These are phyloP conservation scores for Ammospiza nelsoni DNA, from an alignment of 2,113 vertebrate genomes.

Conservation along the genomic window DNA sequence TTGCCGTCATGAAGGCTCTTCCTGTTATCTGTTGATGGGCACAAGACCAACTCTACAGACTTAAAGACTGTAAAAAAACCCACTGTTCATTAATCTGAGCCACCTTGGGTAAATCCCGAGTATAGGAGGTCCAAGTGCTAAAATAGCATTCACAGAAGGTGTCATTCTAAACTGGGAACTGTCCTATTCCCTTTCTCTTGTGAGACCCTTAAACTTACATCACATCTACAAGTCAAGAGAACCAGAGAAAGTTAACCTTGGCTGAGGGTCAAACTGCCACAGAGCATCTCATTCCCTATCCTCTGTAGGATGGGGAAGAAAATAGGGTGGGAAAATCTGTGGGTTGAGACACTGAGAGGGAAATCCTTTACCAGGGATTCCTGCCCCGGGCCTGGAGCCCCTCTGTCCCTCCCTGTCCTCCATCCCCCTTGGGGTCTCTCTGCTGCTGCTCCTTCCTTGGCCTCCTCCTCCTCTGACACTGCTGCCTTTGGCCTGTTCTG, in stretches of 20 bases:
- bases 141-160: not conserved
- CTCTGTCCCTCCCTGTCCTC: not conserved
- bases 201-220: not conserved
- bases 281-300: fast-evolving
- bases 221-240: not conserved
- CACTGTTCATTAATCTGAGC: not conserved
- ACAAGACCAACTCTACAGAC: not conserved
- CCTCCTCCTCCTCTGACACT: not conserved
- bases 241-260: not conserved
- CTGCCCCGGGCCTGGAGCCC: not conserved
- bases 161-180: not conserved
- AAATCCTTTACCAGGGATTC: not conserved
- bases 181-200: not conserved
- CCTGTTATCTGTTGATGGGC: not conserved
- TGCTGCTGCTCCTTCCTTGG: not conserved
- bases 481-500: not conserved
- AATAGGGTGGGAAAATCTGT: not conserved
- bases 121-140: not conserved
- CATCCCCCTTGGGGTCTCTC: fast-evolving
- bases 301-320: not conserved
- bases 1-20: not conserved
- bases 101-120: not conserved
- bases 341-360: not conserved
- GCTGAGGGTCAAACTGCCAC: not conserved
- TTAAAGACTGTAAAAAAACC: not conserved